Percentiles rank a stretch among this genome's conserved stretches.
Conservation (phyloP, 2,888 invertebrate genomes). For the Eurois occulta region DNA sequence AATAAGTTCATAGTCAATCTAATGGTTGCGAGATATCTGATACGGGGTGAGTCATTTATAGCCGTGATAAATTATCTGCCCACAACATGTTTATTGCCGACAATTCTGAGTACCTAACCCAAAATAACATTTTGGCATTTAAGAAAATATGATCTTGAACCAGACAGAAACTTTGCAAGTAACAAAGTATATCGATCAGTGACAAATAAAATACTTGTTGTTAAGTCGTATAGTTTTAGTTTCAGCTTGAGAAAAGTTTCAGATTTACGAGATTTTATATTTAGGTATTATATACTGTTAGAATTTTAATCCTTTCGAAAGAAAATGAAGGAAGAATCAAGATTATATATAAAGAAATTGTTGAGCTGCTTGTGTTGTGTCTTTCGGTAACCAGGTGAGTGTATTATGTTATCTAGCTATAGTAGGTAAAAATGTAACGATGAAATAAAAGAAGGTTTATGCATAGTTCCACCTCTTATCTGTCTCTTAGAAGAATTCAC, state of each 20-base stretch:
- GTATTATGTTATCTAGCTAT: neutral
- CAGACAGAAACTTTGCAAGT: conserved; percentile 49
- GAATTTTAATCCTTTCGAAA: conserved; percentile 36
- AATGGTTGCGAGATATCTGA: conserved; percentile 26
- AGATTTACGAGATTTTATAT: conserved; percentile 58
- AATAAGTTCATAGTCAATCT: conserved; percentile 4
- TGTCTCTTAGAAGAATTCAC: conserved; percentile 10
- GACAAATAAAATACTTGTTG: conserved; percentile 53
- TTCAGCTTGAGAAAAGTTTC: conserved; percentile 54
- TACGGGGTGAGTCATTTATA: conserved; percentile 43
- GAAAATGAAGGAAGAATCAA: conserved; percentile 2
- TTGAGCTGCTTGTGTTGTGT: neutral
- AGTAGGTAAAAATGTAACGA: conserved; percentile 1
- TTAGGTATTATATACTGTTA: conserved; percentile 25
- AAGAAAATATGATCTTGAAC: conserved; percentile 47
- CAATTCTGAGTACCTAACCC: conserved; percentile 16
- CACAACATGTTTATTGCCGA: conserved; percentile 34
- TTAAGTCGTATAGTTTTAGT: conserved; percentile 48
- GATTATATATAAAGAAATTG: neutral
- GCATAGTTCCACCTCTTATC: conserved; percentile 11
- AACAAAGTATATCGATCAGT: conserved; percentile 53
- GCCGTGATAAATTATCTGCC: conserved; percentile 43
- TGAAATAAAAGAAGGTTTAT: conserved; percentile 27
- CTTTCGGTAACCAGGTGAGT: neutral
- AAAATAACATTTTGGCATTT: conserved; percentile 47